Evolutionary conservation across 2,888 invertebrate species (phyloP), one percentile per base, ranked within the genome.

Genomic region (Lathronympha strigana): DNA sequence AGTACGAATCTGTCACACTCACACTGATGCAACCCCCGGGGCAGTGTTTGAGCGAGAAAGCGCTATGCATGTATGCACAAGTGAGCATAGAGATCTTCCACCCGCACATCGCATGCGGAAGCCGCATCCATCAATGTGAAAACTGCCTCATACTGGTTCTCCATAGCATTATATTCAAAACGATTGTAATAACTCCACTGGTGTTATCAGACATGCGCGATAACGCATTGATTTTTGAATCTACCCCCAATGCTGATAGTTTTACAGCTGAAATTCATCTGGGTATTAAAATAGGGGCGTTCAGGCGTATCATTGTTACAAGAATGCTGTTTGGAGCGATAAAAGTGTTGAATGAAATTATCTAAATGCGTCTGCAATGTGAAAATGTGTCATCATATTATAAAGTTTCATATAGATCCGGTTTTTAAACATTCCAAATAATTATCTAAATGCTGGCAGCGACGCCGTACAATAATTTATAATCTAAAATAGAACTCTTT

Each of bases 211-310:
- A 54, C 61, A 60, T 61, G 53, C 60, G 60, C 58, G 66, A 66
- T 66, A 66, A 66, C 60, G 54, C 66, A 66, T 66, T 61, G 60
- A 54, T 61, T 61, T 61, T 54, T 47, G 40, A 66, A 36, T 47
- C 50, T 64, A 47, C 25, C 61, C 61, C 53, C 61, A 61, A 60
- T 31, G 49, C 49, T 21, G 45, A 23, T 47, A 1, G 47, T 5
- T 61, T 31, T 61, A 66, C 31, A 66, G 66, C 60, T 66, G 47
- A 61, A 66, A 66, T 54, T 66, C 19, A 38, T 21, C 17, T 49
- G 4, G 28, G 11, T n/a, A 51, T 28, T 47, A 13, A 49, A 58
- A 58, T 58, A 36, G 36, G 58, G 58, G 58, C 45, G 43, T 51
- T 43, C 31, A 15, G 21, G 33, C 63, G 57, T 58, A 53, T 45